Evolutionary conservation across 1,140 invertebrate genomes (phyloP).

Genomic region (Drosophila cardini): DNA sequence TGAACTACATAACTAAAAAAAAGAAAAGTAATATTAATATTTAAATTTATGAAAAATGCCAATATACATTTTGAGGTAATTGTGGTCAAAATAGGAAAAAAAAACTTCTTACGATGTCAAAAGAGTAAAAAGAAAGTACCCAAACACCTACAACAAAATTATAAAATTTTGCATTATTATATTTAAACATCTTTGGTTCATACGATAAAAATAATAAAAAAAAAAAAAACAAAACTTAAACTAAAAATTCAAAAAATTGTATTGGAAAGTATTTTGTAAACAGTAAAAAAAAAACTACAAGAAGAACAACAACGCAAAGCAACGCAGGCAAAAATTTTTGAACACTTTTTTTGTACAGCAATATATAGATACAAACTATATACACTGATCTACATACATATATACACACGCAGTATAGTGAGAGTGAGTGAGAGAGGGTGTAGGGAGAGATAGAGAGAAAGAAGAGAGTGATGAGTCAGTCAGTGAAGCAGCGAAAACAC

Average conservation of each 20-base stretch:
- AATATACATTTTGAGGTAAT: conserved; percentile 53
- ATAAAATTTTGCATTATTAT: conserved; percentile 82
- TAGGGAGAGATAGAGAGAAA: conserved; percentile 52
- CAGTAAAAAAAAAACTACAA: conserved; percentile 37
- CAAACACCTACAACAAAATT: conserved; percentile 68
- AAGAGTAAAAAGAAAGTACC: conserved; percentile 56
- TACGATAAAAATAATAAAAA: conserved; percentile 70
- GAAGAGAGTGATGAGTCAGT: conserved; percentile 43
- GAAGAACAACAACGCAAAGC: conserved; percentile 57
- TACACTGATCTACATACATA: conserved; percentile 21
- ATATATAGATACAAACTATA: conserved; percentile 22
- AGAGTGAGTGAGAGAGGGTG: conserved; percentile 44
- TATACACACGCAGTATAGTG: conserved; percentile 49
- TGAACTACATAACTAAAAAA: conserved; percentile 68
- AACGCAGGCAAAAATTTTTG: conserved; percentile 74
- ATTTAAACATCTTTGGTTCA: conserved; percentile 80
- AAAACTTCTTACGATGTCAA: conserved; percentile 31
- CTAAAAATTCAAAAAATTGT: conserved; percentile 48
- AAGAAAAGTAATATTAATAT: conserved; percentile 79
- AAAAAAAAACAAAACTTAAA: conserved; percentile 45
- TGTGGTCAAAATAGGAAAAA: conserved; percentile 42
- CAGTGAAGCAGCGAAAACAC: conserved; percentile 49
- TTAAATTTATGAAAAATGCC: conserved; percentile 67
- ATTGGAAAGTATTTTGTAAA: conserved; percentile 67
- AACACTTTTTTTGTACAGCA: conserved; percentile 72